phyloP scores from a whole-genome alignment of 1,140 invertebrate species.

The Rhyzopertha dominica region DNA sequence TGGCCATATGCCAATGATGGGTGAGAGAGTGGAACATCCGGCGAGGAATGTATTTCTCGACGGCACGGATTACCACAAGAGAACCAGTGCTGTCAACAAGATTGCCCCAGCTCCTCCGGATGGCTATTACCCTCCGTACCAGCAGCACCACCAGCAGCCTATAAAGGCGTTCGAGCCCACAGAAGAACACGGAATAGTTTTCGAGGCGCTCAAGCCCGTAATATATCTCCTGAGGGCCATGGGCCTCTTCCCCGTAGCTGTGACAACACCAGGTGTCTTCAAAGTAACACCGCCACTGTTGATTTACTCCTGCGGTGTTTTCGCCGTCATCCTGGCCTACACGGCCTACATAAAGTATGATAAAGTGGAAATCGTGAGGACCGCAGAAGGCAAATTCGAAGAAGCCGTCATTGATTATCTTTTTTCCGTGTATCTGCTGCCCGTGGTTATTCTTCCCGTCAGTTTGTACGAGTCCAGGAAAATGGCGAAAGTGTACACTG shows the following conservation, averaged over 20 bases:
- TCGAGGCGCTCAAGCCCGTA: conserved; percentile 55
- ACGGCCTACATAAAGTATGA: conserved; percentile 55
- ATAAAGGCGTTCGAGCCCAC: too few species aligned
- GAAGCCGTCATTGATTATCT: conserved; percentile 65
- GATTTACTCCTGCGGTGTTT: conserved; percentile 53
- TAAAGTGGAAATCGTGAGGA: conserved; percentile 53
- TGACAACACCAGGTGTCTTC: conserved; percentile 46
- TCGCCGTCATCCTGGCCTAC: conserved; percentile 47
- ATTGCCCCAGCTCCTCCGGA: conserved; percentile 9
- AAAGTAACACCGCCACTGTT: conserved; percentile 49
- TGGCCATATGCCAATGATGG: too few species aligned
- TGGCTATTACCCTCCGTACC: not conserved
- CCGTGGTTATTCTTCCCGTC: conserved; percentile 55
- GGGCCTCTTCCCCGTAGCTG: conserved; percentile 55
- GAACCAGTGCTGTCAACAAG: too few species aligned
- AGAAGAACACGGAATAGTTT: conserved; percentile 44
- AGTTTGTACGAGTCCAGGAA: conserved; percentile 59
- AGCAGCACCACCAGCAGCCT: too few species aligned
- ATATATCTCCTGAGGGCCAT: conserved; percentile 52
- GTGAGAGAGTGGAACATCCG: too few species aligned
- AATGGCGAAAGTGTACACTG: conserved; percentile 54
- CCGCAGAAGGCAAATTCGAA: conserved; percentile 60
- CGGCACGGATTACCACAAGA: too few species aligned
- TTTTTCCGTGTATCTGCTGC: conserved; percentile 61
- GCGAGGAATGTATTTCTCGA: too few species aligned